Evolutionary conservation across 2,888 invertebrate species (phyloP).

Genomic region (Idaea aversata): DNA sequence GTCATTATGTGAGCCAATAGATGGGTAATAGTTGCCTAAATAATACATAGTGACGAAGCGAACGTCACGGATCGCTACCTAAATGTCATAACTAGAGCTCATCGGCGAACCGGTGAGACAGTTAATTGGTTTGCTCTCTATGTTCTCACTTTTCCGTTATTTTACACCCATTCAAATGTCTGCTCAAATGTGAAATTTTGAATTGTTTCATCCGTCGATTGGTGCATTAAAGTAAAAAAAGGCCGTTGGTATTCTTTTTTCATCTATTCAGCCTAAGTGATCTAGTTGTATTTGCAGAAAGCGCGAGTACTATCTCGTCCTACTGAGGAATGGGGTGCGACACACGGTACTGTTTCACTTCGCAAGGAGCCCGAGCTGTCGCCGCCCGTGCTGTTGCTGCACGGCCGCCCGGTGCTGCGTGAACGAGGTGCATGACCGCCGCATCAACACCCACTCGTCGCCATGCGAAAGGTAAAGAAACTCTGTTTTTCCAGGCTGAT

Average conservation of each 20-base stretch:
- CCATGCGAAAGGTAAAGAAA: conserved; percentile 62
- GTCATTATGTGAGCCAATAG: not conserved
- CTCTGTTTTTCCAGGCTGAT: not conserved
- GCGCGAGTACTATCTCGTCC: conserved; percentile 83
- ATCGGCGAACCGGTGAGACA: not conserved
- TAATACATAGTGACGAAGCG: not conserved
- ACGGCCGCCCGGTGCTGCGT: conserved; percentile 77
- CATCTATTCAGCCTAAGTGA: not conserved
- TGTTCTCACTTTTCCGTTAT: not conserved
- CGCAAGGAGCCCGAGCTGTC: conserved; percentile 72
- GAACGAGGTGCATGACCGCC: conserved; percentile 79
- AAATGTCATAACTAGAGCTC: not conserved
- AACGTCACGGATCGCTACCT: not conserved
- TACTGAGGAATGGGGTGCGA: conserved; percentile 86
- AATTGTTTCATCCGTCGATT: not conserved
- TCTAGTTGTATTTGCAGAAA: conserved; percentile 61
- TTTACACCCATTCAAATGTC: not conserved
- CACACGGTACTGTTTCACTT: conserved; percentile 81
- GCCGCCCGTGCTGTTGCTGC: conserved; percentile 72
- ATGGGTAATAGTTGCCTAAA: not conserved
- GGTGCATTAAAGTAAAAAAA: no score
- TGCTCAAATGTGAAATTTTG: not conserved
- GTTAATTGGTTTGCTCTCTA: not conserved
- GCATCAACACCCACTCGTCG: conserved; percentile 66
- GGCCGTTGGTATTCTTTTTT: no score